phyloP scores from a whole-genome alignment of 2,797 vertebrate genomes.

The Sebastes reedi region DNA sequence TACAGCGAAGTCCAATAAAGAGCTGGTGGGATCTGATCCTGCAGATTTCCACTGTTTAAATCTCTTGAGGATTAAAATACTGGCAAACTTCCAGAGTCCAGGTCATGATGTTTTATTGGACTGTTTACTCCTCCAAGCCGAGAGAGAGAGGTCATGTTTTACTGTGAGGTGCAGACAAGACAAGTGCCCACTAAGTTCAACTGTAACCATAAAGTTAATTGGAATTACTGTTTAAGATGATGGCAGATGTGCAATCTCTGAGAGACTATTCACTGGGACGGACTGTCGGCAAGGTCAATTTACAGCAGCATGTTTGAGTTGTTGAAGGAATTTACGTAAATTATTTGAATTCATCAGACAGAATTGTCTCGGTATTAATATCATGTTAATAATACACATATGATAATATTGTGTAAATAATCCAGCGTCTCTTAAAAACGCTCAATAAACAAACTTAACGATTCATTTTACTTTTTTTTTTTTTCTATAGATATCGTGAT shows the following conservation, averaged over 20 bases:
- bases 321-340: not conserved
- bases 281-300: not conserved
- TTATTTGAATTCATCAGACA: not conserved
- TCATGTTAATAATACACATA: no score
- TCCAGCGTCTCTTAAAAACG: rapidly evolving
- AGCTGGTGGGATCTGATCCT: not conserved
- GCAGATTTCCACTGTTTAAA: slow-evolving; percentile 26
- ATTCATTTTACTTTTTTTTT: no score
- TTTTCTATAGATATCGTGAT: not conserved
- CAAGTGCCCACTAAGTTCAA: slow-evolving; percentile 26
- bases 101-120: slow-evolving; percentile 60
- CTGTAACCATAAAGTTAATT: slow-evolving; percentile 27
- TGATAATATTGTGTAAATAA: not conserved
- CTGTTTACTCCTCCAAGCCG: slow-evolving; percentile 46
- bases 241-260: not conserved
- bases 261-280: not conserved
- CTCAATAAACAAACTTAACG: not conserved
- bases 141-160: slow-evolving; percentile 54
- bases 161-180: slow-evolving; percentile 44
- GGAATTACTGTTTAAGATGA: slow-evolving; percentile 11
- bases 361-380: no score
- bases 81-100: slow-evolving; percentile 22
- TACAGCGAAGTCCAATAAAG: not conserved
- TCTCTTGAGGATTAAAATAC: slow-evolving; percentile 18
- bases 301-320: not conserved